Evolutionary conservation across 2,797 vertebrate species (phyloP).

Genomic region (Pangasius sanitwongsei): DNA sequence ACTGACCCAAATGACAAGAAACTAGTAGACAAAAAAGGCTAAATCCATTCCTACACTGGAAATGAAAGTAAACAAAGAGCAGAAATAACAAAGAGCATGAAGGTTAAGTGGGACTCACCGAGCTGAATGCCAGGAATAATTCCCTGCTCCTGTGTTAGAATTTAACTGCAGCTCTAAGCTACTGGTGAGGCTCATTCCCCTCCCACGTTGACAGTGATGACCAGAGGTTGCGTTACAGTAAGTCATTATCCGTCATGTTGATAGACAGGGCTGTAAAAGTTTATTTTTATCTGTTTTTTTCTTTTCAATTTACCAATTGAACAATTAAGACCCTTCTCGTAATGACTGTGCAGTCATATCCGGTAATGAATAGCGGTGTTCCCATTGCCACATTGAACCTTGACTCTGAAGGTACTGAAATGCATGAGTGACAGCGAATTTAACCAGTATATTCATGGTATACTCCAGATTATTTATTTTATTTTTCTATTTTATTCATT

Average conservation of each 20-base stretch:
- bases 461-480: background rate
- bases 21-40: background rate
- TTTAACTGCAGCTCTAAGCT: constrained; percentile 46
- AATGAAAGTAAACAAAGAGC: constrained; percentile 11
- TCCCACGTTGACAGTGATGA: background rate
- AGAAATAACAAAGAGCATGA: background rate
- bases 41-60: background rate
- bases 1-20: background rate
- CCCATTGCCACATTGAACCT: no score
- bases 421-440: background rate
- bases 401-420: background rate
- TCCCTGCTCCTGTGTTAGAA: constrained; percentile 51
- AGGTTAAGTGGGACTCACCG: background rate
- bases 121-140: constrained; percentile 51
- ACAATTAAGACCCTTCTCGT: background rate
- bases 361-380: background rate
- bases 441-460: background rate
- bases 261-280: background rate
- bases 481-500: no score
- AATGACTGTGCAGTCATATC: no score
- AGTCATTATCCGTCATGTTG: background rate
- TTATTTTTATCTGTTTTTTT: background rate
- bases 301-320: background rate
- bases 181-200: background rate
- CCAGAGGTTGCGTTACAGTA: background rate